Percentiles rank a stretch among this genome's conserved stretches.
Evolutionary conservation across 2,797 vertebrate species (phyloP).

Genomic region (Lophotriccus pileatus): DNA sequence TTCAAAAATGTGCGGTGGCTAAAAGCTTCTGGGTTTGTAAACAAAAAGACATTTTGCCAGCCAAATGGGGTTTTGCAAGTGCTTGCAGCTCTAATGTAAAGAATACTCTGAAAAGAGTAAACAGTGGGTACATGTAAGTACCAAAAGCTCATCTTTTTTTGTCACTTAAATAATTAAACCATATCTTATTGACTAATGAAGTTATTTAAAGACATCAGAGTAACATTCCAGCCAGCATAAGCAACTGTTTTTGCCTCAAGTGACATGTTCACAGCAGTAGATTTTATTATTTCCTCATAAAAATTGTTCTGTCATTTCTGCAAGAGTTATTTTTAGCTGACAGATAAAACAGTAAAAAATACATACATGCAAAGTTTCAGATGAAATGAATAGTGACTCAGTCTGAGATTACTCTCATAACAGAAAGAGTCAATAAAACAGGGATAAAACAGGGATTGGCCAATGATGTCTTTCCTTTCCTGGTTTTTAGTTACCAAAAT

Average conservation of each 20-base stretch:
- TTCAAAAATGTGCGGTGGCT: background rate
- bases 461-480: background rate
- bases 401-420: background rate
- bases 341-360: background rate
- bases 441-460: background rate
- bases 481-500: background rate
- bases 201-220: slow-evolving; percentile 69
- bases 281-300: slow-evolving; percentile 60
- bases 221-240: slow-evolving; percentile 48
- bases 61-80: slow-evolving; percentile 46
- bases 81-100: slow-evolving; percentile 37
- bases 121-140: slow-evolving; percentile 57
- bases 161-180: slow-evolving; percentile 72
- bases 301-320: slow-evolving; percentile 53
- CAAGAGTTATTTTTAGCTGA: slow-evolving; percentile 57
- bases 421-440: background rate
- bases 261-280: slow-evolving; percentile 65
- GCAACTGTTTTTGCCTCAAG: slow-evolving; percentile 66
- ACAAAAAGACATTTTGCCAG: slow-evolving; percentile 38
- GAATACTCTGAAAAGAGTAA: slow-evolving; percentile 58
- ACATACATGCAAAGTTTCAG: background rate
- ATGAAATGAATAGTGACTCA: slow-evolving; percentile 21
- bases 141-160: slow-evolving; percentile 38
- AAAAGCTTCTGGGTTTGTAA: slow-evolving; percentile 58
- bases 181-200: slow-evolving; percentile 66